A percentile compares a stretch with the other conserved stretches of the same genome.
Evolutionary conservation across 2,888 invertebrate species (phyloP).

Genomic region (Podotricha telesiphe): DNA sequence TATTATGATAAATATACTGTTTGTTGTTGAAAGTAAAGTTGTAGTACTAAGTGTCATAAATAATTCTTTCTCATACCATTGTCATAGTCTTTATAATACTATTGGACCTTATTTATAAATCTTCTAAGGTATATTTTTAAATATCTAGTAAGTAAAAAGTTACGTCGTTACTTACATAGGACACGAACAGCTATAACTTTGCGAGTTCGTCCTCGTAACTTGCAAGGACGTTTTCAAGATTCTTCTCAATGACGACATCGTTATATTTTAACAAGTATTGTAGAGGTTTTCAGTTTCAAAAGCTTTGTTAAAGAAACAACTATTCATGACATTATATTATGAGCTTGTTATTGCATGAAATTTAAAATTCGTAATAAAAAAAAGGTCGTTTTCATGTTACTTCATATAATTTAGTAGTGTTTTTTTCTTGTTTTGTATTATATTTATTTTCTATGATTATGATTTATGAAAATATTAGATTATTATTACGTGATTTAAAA

Average conservation of each 20-base stretch:
- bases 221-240: conserved; percentile 18
- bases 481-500: no score
- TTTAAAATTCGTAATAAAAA: neutral
- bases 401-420: no score
- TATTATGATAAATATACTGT: neutral
- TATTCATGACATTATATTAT: neutral
- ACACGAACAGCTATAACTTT: neutral
- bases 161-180: neutral
- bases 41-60: neutral
- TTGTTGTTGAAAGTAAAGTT: neutral
- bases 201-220: neutral
- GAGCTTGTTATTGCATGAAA: conserved; percentile 1
- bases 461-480: no score
- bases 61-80: no score
- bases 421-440: no score
- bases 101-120: neutral
- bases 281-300: neutral
- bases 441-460: no score
- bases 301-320: neutral
- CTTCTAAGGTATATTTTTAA: no score
- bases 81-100: neutral
- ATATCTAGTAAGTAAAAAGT: no score
- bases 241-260: conserved; percentile 7
- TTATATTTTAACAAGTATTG: conserved; percentile 13
- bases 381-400: neutral